Conservation (phyloP, 2,113 vertebrate species). For the Camelus dromedarius region DNA sequence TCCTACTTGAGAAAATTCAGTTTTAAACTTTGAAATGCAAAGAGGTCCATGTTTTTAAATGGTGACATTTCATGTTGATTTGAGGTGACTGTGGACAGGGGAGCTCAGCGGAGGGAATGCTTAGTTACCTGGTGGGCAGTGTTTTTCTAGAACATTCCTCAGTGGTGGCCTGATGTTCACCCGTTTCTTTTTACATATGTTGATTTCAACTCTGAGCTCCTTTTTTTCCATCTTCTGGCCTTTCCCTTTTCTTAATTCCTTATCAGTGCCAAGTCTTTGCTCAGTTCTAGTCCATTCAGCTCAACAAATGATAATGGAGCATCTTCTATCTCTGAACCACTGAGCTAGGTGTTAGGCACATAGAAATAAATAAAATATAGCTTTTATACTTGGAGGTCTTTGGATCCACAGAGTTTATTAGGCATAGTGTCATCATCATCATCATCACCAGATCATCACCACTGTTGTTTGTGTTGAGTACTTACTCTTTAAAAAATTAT, state of each 20-base stretch:
- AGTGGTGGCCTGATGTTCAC: neutral
- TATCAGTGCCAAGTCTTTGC: neutral
- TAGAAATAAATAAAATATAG: neutral
- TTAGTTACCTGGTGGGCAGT: neutral
- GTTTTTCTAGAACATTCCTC: neutral
- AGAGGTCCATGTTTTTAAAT: neutral
- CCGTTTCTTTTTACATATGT: neutral
- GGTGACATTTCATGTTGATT: neutral
- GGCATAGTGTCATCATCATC: neutral
- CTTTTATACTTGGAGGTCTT: neutral
- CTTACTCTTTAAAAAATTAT: too few species aligned
- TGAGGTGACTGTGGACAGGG: neutral
- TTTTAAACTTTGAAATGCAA: conserved; percentile 8
- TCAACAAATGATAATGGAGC: neutral
- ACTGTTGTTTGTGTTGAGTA: neutral
- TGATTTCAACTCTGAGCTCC: neutral
- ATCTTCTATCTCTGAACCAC: neutral
- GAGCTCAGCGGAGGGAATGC: neutral
- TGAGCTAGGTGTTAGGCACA: neutral
- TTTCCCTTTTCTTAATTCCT: neutral
- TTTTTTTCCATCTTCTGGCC: neutral
- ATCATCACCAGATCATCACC: neutral
- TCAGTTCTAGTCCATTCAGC: neutral
- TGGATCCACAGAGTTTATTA: neutral
- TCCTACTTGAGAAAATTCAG: conserved; percentile 15